phyloP scores from a whole-genome alignment of 2,113 vertebrate species.

The Polyodon spathula region DNA sequence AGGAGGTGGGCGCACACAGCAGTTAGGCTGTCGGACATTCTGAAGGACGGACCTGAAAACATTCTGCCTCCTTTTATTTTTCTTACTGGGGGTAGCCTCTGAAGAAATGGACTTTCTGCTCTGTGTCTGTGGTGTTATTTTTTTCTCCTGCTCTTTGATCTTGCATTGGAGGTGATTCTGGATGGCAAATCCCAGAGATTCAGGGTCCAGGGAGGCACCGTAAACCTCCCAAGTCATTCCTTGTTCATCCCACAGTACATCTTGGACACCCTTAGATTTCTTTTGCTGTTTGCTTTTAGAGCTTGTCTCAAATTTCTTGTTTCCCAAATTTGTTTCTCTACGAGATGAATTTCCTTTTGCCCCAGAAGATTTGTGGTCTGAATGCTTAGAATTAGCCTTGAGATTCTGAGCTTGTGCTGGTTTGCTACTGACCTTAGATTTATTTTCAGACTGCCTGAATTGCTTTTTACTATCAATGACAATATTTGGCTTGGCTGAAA shows the following conservation, averaged over 20 bases:
- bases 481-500: slow-evolving; percentile 3
- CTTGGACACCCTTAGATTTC: slow-evolving; percentile 66
- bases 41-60: slow-evolving; percentile 85
- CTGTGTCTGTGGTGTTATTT: slow-evolving; percentile 63
- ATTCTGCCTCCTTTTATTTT: slow-evolving; percentile 79
- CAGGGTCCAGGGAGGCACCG: slow-evolving; percentile 84
- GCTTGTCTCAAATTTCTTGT: slow-evolving; percentile 33
- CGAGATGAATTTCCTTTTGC: neutral
- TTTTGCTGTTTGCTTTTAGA: slow-evolving; percentile 34
- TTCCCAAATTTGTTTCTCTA: slow-evolving; percentile 29
- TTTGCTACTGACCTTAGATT: slow-evolving; percentile 21
- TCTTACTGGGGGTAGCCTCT: slow-evolving; percentile 67
- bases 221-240: slow-evolving; percentile 99
- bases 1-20: slow-evolving; percentile 76
- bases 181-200: slow-evolving; percentile 89
- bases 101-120: slow-evolving; percentile 76
- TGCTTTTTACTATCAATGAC: neutral
- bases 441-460: slow-evolving; percentile 5
- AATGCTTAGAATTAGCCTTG: too few relatives aligned
- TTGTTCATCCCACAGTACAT: slow-evolving; percentile 94
- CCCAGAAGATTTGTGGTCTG: neutral
- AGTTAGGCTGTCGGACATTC: slow-evolving; percentile 83
- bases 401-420: slow-evolving; percentile 28
- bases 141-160: slow-evolving; percentile 85
- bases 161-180: slow-evolving; percentile 96